Percentiles rank a stretch among this genome's conserved stretches.
phyloP scores from a whole-genome alignment of 2,888 invertebrate species.

The Monochamus alternatus region DNA sequence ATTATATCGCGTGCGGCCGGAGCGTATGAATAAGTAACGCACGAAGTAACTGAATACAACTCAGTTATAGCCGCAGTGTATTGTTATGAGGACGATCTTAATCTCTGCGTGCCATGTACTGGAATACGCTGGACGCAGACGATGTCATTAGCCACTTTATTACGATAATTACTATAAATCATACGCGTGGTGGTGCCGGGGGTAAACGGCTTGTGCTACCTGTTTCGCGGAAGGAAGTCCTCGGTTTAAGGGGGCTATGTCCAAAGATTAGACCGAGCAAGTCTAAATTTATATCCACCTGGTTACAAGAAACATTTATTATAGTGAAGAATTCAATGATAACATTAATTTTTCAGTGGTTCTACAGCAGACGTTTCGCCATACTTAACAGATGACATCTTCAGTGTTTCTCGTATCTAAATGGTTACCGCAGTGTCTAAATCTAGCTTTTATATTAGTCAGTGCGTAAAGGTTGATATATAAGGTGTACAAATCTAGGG shows the following conservation, averaged over 20 bases:
- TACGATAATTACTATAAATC: constrained; percentile 31
- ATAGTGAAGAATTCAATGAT: no score
- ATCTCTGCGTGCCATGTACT: constrained; percentile 26
- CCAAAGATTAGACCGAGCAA: neutral
- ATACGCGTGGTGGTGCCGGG: constrained; percentile 13
- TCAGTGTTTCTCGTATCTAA: no score
- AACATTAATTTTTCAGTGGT: no score
- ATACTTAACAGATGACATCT: no score
- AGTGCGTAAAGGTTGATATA: no score
- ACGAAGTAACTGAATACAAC: constrained; percentile 11
- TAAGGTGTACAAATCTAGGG: no score
- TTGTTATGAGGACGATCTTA: constrained; percentile 32
- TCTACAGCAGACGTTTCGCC: no score
- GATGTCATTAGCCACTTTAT: constrained; percentile 36
- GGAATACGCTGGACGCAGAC: constrained; percentile 30
- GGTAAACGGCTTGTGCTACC: constrained; percentile 23
- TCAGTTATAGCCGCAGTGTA: constrained; percentile 26
- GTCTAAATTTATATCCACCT: no score
- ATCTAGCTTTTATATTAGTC: no score
- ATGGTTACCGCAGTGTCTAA: no score
- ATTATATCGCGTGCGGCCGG: constrained; percentile 22
- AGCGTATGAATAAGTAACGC: constrained; percentile 23
- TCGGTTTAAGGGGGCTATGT: neutral
- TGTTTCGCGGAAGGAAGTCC: constrained; percentile 13
- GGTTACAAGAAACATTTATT: no score